These are phyloP conservation scores for Ceratosolen solmsi DNA, from an alignment of 1,140 invertebrate genomes.

Conservation along the genomic window DNA sequence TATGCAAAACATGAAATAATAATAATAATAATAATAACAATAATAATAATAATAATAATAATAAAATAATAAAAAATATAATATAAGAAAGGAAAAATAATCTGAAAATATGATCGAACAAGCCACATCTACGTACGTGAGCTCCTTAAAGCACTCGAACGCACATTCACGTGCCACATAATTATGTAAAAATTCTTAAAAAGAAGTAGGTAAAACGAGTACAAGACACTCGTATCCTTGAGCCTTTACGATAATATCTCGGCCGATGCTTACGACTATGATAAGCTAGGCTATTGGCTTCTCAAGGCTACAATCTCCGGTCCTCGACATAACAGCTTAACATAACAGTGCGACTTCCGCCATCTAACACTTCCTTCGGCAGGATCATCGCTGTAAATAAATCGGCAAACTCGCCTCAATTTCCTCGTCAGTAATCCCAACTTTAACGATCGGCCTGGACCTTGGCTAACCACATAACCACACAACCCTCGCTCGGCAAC, in stretches of 20 bases:
- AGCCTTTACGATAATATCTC: neutral
- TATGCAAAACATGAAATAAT: too few species aligned
- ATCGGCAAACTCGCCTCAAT: constrained; percentile 15
- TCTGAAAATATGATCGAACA: neutral
- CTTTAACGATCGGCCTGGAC: constrained; percentile 56
- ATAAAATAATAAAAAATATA: too few species aligned
- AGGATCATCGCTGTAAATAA: neutral
- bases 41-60: too few species aligned
- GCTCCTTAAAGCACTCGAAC: neutral
- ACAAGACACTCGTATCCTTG: neutral
- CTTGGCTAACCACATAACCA: too few species aligned
- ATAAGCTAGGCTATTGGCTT: neutral
- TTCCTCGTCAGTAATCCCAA: constrained; percentile 12
- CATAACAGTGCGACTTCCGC: constrained; percentile 7
- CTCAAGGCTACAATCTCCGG: too few species aligned
- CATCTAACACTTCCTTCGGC: neutral
- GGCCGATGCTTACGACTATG: neutral
- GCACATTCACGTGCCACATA: neutral
- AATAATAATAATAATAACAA: too few species aligned
- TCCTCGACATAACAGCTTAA: too few species aligned
- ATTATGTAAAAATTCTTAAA: neutral
- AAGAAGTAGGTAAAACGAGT: too few species aligned
- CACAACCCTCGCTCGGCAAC: neutral
- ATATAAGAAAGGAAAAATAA: too few species aligned
- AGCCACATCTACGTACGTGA: neutral